Base-by-base conservation (phyloP, 1,140 invertebrate species). In the Pemphigus obesinymphae region DNA sequence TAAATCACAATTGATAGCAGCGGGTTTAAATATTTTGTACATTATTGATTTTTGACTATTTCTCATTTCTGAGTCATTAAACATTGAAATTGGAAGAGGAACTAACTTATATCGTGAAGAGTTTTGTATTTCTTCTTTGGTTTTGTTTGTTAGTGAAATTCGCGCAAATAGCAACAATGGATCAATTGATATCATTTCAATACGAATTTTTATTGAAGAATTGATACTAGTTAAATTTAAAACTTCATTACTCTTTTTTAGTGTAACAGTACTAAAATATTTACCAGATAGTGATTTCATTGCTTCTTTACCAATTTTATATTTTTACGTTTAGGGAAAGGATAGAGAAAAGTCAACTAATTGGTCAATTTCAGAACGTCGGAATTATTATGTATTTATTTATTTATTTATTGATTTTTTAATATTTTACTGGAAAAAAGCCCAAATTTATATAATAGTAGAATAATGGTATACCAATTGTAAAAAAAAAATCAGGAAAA, bases 81-180 rank as follows among this genome's bases (percentile, higher is more conserved):
- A 88, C 84, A 88, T 66, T 82, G 86, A 83, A 85, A 83, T 83
- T 20, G 87, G 86, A 84, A 84, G 87, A 53, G 86, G 86, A 37
- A 84, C 85, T 75, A 87, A 66, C 85, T 88, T 86, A 86, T 87
- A 87, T 83, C 86, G 83, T 82, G 87, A 83, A 84, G 86, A 86
- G 85, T 86, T 78, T 82, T 86, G 70, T 61, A 86, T 50, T 63
- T 86, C 43, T 26, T 82, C n/a, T 26, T 66, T 26, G 10, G 20
- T 45, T 31, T 66, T 61, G 53, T 50, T 40, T 10, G 3, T 82
- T 11, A 40, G 0, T 11, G 43, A 48, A 23, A 82, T 68, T 10
- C 63, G 23, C 20, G 53, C n/a, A 70, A 82, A 82, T 31, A 82
- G 37, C 20, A 29, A 31, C 1, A 70, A 40, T 66, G 61, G 80